Evolutionary conservation across 2,797 vertebrate species (phyloP).

Genomic region (Paramormyrops hopkinsi): DNA sequence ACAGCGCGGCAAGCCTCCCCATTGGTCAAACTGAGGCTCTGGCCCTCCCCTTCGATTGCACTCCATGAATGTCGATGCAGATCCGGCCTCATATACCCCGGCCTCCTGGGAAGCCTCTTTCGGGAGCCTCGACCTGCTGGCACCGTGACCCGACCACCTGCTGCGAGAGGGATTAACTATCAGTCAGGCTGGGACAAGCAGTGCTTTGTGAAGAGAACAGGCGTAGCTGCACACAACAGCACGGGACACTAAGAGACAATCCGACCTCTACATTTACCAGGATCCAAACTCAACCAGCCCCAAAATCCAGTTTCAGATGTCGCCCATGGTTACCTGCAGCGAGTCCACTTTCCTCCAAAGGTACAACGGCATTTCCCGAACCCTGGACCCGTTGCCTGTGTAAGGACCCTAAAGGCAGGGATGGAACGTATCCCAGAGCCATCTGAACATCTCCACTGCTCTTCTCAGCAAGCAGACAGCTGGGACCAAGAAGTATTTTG

Average conservation of each 20-base stretch:
- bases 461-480: neutral
- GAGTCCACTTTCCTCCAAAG: neutral
- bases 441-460: neutral
- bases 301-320: neutral
- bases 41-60: conserved; percentile 29
- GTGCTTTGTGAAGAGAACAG: neutral
- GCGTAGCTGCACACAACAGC: neutral
- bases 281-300: neutral
- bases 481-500: neutral
- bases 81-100: conserved; percentile 70
- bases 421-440: neutral
- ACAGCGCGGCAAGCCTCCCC: conserved; percentile 34
- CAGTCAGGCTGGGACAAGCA: conserved; percentile 32
- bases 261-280: neutral
- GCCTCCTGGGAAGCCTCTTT: conserved; percentile 64
- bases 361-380: neutral
- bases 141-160: conserved; percentile 57
- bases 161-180: conserved; percentile 54
- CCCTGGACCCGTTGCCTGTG: neutral
- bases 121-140: conserved; percentile 36
- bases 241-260: neutral
- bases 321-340: neutral
- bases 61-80: conserved; percentile 41
- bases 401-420: neutral
- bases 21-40: conserved; percentile 30